These are phyloP conservation scores for Cabera pusaria DNA, from an alignment of 2,888 invertebrate species.

Conservation along the genomic window DNA sequence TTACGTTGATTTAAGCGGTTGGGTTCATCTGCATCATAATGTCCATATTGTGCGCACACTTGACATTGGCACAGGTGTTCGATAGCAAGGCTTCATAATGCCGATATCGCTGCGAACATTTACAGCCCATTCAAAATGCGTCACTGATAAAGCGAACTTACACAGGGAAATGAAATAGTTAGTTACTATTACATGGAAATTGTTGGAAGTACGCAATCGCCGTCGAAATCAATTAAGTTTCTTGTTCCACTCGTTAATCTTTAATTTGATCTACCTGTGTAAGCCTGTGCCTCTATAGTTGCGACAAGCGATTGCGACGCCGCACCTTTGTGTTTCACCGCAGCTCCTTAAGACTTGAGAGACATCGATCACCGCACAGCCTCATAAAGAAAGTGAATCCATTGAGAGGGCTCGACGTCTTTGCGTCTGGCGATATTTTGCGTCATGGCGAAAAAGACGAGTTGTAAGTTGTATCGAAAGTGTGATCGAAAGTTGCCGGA, in stretches of 20 bases:
- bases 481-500: constrained; percentile 79
- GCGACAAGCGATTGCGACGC: constrained; percentile 15
- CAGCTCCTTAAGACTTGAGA: constrained; percentile 8
- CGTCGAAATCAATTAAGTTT: constrained; percentile 6
- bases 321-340: constrained; percentile 17
- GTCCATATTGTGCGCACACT: constrained; percentile 16
- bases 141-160: constrained; percentile 16
- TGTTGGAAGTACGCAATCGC: constrained; percentile 3
- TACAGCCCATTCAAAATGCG: constrained; percentile 4
- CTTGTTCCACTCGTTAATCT: constrained; percentile 7
- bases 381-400: constrained; percentile 59
- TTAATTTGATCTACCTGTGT: constrained; percentile 17
- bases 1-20: constrained; percentile 15
- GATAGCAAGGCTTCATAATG: constrained; percentile 13
- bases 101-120: constrained; percentile 12
- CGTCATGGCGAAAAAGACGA: constrained; percentile 63
- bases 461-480: constrained; percentile 68
- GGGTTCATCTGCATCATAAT: constrained; percentile 18
- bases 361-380: constrained; percentile 18
- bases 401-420: constrained; percentile 58
- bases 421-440: constrained; percentile 59
- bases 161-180: constrained; percentile 1
- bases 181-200: constrained; percentile 7
- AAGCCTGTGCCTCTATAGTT: constrained; percentile 13
- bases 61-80: constrained; percentile 25